Percentiles rank a stretch among this genome's conserved stretches.
Conservation (phyloP, 2,113 vertebrate species). For the Melanerpes aurifrons region DNA sequence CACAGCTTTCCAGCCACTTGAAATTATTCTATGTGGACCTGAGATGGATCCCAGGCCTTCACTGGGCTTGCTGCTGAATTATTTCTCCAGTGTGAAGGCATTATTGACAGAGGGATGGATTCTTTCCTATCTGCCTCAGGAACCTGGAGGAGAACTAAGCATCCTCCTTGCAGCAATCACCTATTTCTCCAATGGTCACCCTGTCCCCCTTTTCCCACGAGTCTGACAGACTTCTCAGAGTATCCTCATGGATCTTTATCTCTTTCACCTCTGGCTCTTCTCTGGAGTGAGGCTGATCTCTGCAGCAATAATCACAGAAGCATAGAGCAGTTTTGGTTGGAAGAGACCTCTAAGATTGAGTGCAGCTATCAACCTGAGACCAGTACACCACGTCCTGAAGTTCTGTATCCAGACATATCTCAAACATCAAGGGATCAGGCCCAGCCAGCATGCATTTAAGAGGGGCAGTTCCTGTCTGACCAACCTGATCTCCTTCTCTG, state of each 20-base stretch:
- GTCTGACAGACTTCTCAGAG: neutral
- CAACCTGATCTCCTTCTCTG: no score
- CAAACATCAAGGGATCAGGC: no score
- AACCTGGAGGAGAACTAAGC: neutral
- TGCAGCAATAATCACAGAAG: neutral
- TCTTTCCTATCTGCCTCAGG: neutral
- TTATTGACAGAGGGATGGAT: neutral
- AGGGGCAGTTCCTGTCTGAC: no score
- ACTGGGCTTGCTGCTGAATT: neutral
- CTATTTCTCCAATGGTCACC: neutral
- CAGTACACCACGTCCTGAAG: no score
- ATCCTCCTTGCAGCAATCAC: neutral
- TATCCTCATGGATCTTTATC: neutral
- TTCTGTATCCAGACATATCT: no score
- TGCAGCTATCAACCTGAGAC: no score
- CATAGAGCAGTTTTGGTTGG: no score
- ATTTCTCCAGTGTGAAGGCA: neutral
- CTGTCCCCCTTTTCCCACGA: neutral
- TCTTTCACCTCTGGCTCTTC: neutral
- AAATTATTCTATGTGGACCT: neutral
- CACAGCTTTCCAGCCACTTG: neutral
- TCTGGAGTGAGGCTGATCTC: neutral
- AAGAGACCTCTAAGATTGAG: no score
- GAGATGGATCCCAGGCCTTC: neutral
- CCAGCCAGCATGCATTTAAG: no score